A percentile compares a stretch with the other conserved stretches of the same genome.
Evolutionary conservation across 2,888 invertebrate genomes (phyloP).

Genomic region (Boloria euphrosyne): DNA sequence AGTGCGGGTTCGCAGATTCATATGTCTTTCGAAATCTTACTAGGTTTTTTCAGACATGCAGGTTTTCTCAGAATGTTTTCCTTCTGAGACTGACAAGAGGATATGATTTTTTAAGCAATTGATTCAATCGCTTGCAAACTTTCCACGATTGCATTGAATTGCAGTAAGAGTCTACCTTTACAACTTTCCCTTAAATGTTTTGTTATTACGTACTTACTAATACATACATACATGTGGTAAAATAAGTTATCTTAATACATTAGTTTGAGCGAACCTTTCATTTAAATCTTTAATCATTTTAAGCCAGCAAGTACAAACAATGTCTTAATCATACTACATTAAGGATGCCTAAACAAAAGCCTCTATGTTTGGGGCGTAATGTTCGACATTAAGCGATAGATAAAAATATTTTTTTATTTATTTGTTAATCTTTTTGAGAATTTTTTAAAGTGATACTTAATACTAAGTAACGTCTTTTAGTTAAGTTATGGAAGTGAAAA

Average conservation of each 20-base stretch:
- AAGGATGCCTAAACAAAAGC: constrained; percentile 3
- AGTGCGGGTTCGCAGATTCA: too few species aligned
- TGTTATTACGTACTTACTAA: not conserved
- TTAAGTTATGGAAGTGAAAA: too few species aligned
- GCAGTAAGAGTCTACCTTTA: too few species aligned
- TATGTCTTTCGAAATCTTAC: too few species aligned
- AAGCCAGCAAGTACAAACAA: constrained; percentile 4
- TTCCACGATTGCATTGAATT: not conserved
- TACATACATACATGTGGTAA: not conserved
- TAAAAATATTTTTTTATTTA: not conserved
- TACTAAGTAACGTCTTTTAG: too few species aligned
- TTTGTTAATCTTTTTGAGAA: not conserved
- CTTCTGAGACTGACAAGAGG: too few species aligned
- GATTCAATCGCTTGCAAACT: too few species aligned
- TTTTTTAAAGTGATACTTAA: too few species aligned
- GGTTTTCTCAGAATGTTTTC: too few species aligned
- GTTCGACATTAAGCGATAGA: not conserved
- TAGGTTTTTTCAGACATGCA: too few species aligned
- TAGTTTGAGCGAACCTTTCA: not conserved
- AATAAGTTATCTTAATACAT: not conserved
- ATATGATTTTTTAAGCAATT: too few species aligned
- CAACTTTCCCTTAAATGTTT: too few species aligned
- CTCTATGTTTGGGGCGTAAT: not conserved
- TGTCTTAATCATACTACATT: constrained; percentile 5
- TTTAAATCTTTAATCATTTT: not conserved